Evolutionary conservation across 2,113 vertebrate genomes (phyloP).

Genomic region (Apteryx owenii): DNA sequence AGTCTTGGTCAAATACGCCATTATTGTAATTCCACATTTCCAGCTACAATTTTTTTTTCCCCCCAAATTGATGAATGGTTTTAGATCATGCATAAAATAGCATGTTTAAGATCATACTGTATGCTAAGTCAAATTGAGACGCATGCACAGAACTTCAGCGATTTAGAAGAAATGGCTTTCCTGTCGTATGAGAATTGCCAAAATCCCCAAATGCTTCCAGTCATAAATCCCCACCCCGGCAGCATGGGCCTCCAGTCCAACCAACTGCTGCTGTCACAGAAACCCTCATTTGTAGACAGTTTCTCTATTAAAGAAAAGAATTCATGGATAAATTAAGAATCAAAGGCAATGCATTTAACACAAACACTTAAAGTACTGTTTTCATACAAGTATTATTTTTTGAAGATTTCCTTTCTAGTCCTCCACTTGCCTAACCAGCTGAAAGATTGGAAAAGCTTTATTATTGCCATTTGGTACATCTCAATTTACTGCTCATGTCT

Average conservation of each 20-base stretch:
- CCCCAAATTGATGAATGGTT: neutral
- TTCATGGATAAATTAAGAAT: neutral
- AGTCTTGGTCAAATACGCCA: neutral
- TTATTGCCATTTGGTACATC: neutral
- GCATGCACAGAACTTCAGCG: neutral
- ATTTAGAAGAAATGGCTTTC: neutral
- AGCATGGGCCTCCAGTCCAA: neutral
- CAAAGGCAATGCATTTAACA: slow-evolving; percentile 1
- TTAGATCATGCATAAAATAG: neutral
- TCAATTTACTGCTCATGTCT: neutral
- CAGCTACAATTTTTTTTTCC: neutral
- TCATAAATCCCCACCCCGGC: neutral
- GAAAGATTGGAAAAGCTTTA: slow-evolving; percentile 24
- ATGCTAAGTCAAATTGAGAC: neutral
- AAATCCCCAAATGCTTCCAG: neutral
- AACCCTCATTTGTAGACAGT: neutral
- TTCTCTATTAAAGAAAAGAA: neutral
- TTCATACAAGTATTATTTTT: slow-evolving; percentile 17
- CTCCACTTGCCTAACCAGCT: neutral
- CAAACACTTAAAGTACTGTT: neutral
- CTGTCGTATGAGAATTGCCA: neutral
- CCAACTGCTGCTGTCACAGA: neutral
- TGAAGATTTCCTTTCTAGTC: slow-evolving; percentile 19
- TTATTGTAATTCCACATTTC: neutral
- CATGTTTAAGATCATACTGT: neutral